Evolutionary conservation across 1,140 invertebrate species (phyloP), one percentile per base, ranked within the genome.

Genomic region (Brachionus calyciflorus): DNA sequence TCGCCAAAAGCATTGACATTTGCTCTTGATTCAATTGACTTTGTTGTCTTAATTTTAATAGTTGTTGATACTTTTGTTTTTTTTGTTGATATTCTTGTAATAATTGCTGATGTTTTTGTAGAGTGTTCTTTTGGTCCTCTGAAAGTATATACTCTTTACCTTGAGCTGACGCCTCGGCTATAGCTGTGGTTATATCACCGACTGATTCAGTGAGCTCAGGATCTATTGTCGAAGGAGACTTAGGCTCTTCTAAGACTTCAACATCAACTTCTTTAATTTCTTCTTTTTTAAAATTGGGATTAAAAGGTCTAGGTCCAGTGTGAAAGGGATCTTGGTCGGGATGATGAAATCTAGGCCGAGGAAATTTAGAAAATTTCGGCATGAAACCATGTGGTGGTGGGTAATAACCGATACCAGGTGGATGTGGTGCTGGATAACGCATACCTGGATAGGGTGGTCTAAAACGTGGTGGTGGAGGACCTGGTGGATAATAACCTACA

Each of bases 21-120:
- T 73, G 69, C 5, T 73, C 30, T 9, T 48, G 69, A 41, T 49
- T 55, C 7, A 65, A 24, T 44, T 65, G 60, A 41, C 19, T 19
- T 14, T 65, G 60, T 28, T 41, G 37, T 46, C 40, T 21, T 6
- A 65, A 37, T 41, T 65, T 65, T 19, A 65, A 24, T 41, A 65
- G 21, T 24, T 65, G 60, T 24, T 44, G 37, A 37, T 65, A 65
- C 24, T 65, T 65, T 14, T 26, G 60, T 24, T 65, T 65, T 44
- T 65, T 65, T 26, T 73, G 69, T 37, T 73, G 69, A 37, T 73
- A 55, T 1, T 73, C 46, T 26, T 73, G 69, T 3, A 73, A 21
- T 17, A 73, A 19, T 49, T 73, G 46, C 40, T 73, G 69, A 9
- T 73, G 69, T 24, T 73, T 73, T 73, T 73, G 44, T 0, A 73